Conservation (phyloP, 2,113 vertebrate genomes). For the Euleptes europaea region DNA sequence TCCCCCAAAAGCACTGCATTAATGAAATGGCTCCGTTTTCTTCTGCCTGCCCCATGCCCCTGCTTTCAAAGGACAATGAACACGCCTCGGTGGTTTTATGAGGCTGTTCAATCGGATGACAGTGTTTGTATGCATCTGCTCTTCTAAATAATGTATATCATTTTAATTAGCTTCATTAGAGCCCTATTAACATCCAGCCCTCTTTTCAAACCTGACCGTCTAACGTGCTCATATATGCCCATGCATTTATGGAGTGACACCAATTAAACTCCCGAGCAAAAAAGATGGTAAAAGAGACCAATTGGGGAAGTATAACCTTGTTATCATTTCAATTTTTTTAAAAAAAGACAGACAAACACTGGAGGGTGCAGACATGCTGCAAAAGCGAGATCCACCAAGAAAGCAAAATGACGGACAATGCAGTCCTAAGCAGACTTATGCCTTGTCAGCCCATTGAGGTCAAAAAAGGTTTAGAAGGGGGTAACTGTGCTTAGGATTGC, state of each 20-base stretch:
- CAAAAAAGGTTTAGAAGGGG: too few species aligned
- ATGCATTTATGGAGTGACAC: not conserved
- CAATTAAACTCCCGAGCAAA: not conserved
- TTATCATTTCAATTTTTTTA: not conserved
- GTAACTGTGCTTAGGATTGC: too few species aligned
- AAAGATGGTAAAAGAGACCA: not conserved
- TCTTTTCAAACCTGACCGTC: not conserved
- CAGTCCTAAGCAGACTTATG: not conserved
- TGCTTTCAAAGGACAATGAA: not conserved
- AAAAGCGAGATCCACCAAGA: not conserved
- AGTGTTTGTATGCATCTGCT: not conserved
- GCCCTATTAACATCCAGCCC: not conserved
- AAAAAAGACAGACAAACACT: not conserved
- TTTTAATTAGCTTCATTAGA: not conserved
- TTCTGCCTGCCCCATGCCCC: not conserved
- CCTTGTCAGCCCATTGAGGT: too few species aligned
- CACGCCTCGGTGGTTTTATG: not conserved
- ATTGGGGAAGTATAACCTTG: not conserved
- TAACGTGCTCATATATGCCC: not conserved
- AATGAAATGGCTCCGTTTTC: not conserved
- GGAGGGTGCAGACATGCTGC: not conserved
- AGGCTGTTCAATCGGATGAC: not conserved
- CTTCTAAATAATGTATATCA: constrained; percentile 1
- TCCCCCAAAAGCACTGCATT: too few species aligned
- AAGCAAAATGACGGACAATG: not conserved